Base-by-base conservation (phyloP, 2,113 vertebrate species). In the Plecturocebus donacophilus region DNA sequence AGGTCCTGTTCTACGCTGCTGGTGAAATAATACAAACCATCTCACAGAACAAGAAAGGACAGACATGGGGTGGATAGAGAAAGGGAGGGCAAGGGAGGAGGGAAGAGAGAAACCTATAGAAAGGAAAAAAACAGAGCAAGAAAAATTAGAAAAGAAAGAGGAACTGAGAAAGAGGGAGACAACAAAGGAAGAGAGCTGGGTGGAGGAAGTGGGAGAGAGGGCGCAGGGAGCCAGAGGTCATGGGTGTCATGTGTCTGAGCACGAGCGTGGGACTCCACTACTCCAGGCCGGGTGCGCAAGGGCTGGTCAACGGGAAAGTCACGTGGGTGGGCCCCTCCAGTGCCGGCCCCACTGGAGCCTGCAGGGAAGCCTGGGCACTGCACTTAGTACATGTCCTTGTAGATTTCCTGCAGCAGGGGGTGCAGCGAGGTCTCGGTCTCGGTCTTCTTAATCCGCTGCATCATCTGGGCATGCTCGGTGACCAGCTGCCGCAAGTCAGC, bases 371-470 rank as follows among this genome's bases (percentile, higher is more conserved):
- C 40, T 0, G 6, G 40, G 38, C 0, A 16, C 2, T 2, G 54
- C 56, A 95, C 90, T 99, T 98, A 99, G 98, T 99, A 99, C 99
- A 99, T 99, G 99, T 99, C 99, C 98, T 99, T 99, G 98, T 99
- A 99, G 98, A 99, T 99, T 98, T 99, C 99, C 98, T 99, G 99
- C 97, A 99, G 99, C 85, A 99, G 99, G 0, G 99, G 99, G 98
- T 99, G 99, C 93, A 99, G 99, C 49, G 99, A 99, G 40, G 99
- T 99, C 97, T 99, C 99, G 0, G 99, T 99, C 98, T 99, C 99
- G 0, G 99, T 99, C 98, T 99, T 99, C 98, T 99, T 99, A 97
- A 99, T 99, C 98, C 99, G 99, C 98, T 99, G 99, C 98, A 99
- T 99, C 92, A 99, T 99, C 98, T 99, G 99, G 86, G 99, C 99